Evolutionary conservation across 2,113 vertebrate genomes (phyloP).

Genomic region (Saiga tatarica): DNA sequence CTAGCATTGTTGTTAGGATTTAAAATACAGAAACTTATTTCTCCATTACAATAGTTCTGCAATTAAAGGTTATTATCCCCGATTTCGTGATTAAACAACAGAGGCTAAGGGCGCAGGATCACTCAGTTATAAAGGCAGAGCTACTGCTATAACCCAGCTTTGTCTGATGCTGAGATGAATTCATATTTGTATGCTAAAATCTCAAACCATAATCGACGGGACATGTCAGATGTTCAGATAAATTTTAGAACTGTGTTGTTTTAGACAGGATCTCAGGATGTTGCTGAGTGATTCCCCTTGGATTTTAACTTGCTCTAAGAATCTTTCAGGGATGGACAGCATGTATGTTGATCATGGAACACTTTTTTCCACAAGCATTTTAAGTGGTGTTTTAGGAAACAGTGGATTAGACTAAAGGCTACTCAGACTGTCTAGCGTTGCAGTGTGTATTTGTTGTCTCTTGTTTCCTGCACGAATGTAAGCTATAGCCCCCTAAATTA

Average conservation of each 20-base stretch:
- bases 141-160: background rate
- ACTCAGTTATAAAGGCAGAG: background rate
- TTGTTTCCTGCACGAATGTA: background rate
- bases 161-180: background rate
- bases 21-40: background rate
- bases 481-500: background rate
- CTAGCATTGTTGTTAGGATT: background rate
- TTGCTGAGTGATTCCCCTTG: background rate
- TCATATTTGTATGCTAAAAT: background rate
- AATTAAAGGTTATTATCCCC: background rate
- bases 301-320: background rate
- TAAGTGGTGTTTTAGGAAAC: background rate
- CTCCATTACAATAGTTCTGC: background rate
- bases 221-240: background rate
- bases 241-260: background rate
- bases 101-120: background rate
- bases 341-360: background rate
- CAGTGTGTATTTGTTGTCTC: background rate
- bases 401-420: background rate
- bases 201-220: background rate
- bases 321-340: background rate
- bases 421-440: background rate
- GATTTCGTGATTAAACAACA: background rate
- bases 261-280: background rate
- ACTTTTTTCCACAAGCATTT: background rate